A percentile compares a stretch with the other conserved stretches of the same genome.
phyloP scores from a whole-genome alignment of 2,797 vertebrate species.

The Masticophis lateralis region DNA sequence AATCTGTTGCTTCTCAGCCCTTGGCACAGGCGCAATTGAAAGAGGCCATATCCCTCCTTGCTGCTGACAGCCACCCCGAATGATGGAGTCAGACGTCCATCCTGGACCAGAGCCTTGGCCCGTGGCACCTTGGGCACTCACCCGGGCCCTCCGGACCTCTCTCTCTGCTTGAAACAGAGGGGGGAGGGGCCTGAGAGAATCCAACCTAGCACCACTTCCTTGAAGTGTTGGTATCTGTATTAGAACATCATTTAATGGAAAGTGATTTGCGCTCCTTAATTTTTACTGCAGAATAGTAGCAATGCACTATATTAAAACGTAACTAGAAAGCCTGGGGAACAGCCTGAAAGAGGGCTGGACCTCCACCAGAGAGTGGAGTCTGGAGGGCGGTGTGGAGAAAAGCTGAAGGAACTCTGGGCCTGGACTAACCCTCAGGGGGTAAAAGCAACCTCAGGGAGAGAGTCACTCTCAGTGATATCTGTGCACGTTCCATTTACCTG shows the following conservation, averaged over 20 bases:
- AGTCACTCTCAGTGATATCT: too few species aligned
- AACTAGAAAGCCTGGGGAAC: not conserved
- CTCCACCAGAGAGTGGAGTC: not conserved
- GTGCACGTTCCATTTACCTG: not conserved
- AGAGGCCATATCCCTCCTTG: not conserved
- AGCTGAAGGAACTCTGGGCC: not conserved
- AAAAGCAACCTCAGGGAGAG: not conserved
- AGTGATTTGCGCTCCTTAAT: not conserved
- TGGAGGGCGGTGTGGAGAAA: not conserved
- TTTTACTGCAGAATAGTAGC: not conserved
- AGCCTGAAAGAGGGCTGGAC: not conserved
- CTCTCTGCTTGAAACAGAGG: fast-evolving
- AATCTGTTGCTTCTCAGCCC: too few species aligned
- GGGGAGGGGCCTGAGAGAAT: not conserved
- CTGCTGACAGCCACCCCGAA: not conserved
- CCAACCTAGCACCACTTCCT: not conserved
- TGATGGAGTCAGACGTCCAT: not conserved
- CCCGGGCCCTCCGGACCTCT: not conserved
- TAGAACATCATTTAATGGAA: not conserved
- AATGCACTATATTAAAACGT: not conserved
- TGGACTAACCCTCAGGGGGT: not conserved
- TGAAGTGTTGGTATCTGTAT: not conserved
- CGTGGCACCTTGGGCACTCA: not conserved
- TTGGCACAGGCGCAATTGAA: not conserved
- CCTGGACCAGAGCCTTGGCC: not conserved